Evolutionary conservation across 2,113 vertebrate species (phyloP), one percentile per base, ranked within the genome.

Genomic region (Bos indicus): DNA sequence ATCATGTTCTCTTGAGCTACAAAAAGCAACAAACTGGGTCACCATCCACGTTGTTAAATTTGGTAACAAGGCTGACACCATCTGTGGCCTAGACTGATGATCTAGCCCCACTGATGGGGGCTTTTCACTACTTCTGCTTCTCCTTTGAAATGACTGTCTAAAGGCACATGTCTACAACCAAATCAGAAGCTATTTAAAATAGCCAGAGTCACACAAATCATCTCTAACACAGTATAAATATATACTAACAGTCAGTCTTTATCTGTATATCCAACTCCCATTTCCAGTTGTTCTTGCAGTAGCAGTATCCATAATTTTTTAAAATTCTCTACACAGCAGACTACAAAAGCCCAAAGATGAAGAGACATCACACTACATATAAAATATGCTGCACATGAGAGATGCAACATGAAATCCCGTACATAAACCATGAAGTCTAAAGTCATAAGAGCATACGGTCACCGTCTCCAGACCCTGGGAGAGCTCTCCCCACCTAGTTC

Each of bases 1-100:
- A 98, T 96, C 97, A 91, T 93, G 83, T 98, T 98, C 95, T 91
- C 80, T 97, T 94, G 36, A 97, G 94, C 93, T 96, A 97, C 28
- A 46, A 91, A 95, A 62, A 90, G 90, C 14, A 90, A 91, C 89
- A 84, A 98, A 96, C 94, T 92, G 56, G 88, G 95, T 90, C 96
- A 96, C 95, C 51, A 96, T 57, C 85, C 36, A 96, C 28, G 33
- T 52, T 46, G 84, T 90, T 96, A 98, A 96, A 97, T 94, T 62
- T 91, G 97, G 90, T 80, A 97, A 92, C 82, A 96, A 98, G 98
- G 97, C 40, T 96, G 64, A 96, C 12, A 90, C 80, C 97, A 71
- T 90, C 97, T 92, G 98, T 96, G 97, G 92, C 84, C 96, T 25
- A 17, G 40, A 94, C 93, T 52, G 11, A 89, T 54, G 93, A 78